Base-by-base conservation (phyloP, 2,888 invertebrate genomes). In the Ferrisia virgata region DNA sequence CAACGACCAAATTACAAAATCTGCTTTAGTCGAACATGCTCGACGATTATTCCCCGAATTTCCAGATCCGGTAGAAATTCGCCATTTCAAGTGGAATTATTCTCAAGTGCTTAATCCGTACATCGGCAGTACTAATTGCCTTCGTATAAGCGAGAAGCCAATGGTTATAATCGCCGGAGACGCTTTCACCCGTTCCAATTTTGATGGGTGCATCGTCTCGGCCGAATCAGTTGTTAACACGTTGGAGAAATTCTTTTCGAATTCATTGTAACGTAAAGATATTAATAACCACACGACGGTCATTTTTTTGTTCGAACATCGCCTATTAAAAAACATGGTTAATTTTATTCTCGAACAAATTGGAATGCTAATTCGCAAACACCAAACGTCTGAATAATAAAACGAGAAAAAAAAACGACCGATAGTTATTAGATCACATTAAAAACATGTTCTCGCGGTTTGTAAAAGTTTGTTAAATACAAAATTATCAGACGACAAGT, bases 141-240 rank as follows among this genome's bases (percentile, higher is more conserved):
- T 85, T 36, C 15, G 85, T 15, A 25, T 85, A 9, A 39, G 36
- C 39, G 83, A 81, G 11, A 86, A 85, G 22, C 85, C 85, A 33
- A 76, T 85, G 11, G 3, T 84, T 9, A 28, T 86, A 39, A 64
- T 85, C 8, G 84, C 85, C 43, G 85, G 85, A 18, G 85, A 86
- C 76, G 18, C 85, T 64, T 86, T 86, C 22, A 84, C 85, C 2
- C 22, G 47, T 15, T 86, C 85, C 13, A 86, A 85, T 82, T 85
- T 86, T 33, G 85, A 86, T 79, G 85, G 85, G 18, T 85, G 85
- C 84, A 40, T 85, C 25, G 84, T 72, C 58, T 85, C 85, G 0
- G 85, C 85, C 1, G 28, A 79, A 11, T 69, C 18, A 33, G 79
- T 78, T 43, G 81, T 40, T 81, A 47, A 72, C 39, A 85, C 3